phyloP scores from a whole-genome alignment of 2,113 vertebrate species.

The Clarias gariepinus region DNA sequence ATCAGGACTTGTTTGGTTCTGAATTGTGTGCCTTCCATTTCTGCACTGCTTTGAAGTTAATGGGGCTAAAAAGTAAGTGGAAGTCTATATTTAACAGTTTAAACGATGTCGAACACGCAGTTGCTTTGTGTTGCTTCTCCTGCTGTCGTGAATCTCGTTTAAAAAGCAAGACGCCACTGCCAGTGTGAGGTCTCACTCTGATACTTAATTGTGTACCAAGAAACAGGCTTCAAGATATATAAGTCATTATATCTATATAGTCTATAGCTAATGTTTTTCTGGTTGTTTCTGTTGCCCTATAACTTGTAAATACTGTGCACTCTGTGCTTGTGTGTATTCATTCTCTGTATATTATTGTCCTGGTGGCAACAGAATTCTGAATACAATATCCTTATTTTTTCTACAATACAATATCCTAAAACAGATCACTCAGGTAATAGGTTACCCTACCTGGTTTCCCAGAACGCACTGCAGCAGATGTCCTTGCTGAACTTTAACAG shows the following conservation, averaged over 20 bases:
- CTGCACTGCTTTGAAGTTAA: background rate
- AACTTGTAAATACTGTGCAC: too few relatives aligned
- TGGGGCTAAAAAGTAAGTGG: conserved; percentile 9
- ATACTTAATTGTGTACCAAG: background rate
- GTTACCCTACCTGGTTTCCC: background rate
- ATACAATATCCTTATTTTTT: conserved; percentile 1
- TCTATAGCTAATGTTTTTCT: background rate
- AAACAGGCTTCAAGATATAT: background rate
- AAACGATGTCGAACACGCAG: background rate
- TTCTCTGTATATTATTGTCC: background rate
- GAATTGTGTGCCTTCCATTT: background rate
- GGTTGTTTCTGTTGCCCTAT: background rate
- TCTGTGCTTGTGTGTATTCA: background rate
- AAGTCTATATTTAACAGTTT: conserved; percentile 17
- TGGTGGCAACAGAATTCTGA: background rate
- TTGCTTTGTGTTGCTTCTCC: background rate
- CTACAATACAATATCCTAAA: conserved; percentile 13
- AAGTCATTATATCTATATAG: too few relatives aligned
- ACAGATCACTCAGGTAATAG: background rate
- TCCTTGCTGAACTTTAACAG: background rate
- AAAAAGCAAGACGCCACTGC: background rate
- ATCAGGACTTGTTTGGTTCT: background rate
- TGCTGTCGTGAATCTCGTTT: background rate
- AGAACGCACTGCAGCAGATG: background rate
- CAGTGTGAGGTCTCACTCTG: background rate